These are phyloP conservation scores for Hippopotamus amphibius DNA, from an alignment of 2,113 vertebrate species.

Conservation along the genomic window DNA sequence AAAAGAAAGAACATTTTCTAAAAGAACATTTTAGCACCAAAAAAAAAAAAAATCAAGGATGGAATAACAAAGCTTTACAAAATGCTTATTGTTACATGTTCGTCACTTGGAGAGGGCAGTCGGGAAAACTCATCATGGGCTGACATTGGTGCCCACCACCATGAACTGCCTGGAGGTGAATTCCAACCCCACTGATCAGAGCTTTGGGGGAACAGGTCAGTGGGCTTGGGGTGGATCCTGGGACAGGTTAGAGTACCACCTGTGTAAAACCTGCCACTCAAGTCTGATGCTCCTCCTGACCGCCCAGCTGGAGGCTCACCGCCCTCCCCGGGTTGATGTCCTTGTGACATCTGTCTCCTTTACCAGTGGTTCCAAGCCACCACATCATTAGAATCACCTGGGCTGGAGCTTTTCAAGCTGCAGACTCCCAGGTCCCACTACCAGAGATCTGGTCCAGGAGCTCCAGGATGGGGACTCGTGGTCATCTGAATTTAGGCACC, in stretches of 20 bases:
- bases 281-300: neutral
- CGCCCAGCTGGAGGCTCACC: neutral
- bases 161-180: neutral
- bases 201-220: neutral
- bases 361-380: neutral
- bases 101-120: neutral
- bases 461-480: accelerated
- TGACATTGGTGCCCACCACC: accelerated
- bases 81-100: neutral
- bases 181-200: neutral
- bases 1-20: neutral
- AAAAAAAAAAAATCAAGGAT: neutral
- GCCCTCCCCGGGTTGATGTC: neutral
- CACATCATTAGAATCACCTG: neutral
- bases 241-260: neutral
- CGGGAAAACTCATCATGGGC: neutral
- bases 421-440: neutral
- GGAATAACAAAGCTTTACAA: neutral
- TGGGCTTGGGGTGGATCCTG: neutral
- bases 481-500: neutral
- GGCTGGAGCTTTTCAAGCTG: neutral
- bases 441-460: neutral
- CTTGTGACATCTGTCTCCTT: neutral
- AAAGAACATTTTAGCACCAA: neutral
- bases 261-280: neutral